Evolutionary conservation across 2,797 vertebrate genomes (phyloP), one percentile per base, ranked within the genome.

Genomic region (Sebastes wilsoni): DNA sequence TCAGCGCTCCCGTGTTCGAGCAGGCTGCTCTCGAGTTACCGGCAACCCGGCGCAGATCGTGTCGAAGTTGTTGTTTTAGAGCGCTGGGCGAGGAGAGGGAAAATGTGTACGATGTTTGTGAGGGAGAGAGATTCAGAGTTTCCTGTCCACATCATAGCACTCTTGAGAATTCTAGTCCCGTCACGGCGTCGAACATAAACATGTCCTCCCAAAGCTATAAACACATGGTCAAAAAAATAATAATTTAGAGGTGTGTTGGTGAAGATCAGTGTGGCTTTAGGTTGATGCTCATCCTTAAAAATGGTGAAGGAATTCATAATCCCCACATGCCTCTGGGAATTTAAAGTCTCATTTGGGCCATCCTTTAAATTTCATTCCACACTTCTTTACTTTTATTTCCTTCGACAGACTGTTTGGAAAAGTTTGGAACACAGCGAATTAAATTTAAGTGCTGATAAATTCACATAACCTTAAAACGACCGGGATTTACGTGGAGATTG

Each of bases 21-120:
- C 79, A 23, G 78, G 66, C 82, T 34, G 54, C 83, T 94, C 94
- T 95, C 90, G 36, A 88, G 94, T 96, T 94, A 93, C 94, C 23
- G 16, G 80, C 75, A 85, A 72, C 84, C 69, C 70, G 52, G 80
- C 60, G 34, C 79, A 23, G 83, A 88, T 88, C 93, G 87, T 95
- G 94, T 94, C 89, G 83, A 88, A 88, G 84, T 83, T 95, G 93
- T 95, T 95, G 86, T 94, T 94, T 94, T 94, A 93, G 88, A 88
- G 85, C 84, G 62, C 77, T 62, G 78, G 76, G 84, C 49, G 85
- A 81, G 86, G 73, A 85, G 84, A 91, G 81, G 81, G 80, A 81
- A 90, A 92, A 86, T 87, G 87, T 83, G 85, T 75, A 82, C 60
- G 34, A 69, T 85, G 87, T 91, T 88, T 89, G 87, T 62, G 84